Conservation (phyloP, 1,140 invertebrate species). For the Bathynomus jamesi region DNA sequence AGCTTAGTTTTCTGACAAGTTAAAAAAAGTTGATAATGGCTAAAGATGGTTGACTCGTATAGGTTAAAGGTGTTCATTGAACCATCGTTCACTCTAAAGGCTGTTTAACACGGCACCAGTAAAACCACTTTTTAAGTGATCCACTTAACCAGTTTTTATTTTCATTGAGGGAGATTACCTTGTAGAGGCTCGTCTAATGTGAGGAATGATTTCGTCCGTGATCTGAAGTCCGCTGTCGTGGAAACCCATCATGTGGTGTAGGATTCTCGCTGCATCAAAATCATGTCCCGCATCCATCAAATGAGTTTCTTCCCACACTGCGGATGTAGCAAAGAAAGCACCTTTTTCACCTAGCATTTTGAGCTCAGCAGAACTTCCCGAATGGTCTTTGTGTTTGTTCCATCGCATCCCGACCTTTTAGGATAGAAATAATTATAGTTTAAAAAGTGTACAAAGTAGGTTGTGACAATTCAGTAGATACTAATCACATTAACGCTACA, state of each 20-base stretch:
- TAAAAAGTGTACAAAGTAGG: too few species aligned
- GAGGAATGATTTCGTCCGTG: constrained; percentile 2
- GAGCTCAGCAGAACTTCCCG: constrained; percentile 43
- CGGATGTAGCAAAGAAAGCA: constrained; percentile 44
- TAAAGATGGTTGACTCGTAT: too few species aligned
- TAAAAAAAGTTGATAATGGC: too few species aligned
- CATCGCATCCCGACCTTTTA: constrained; percentile 40
- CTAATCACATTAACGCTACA: too few species aligned
- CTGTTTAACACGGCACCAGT: too few species aligned
- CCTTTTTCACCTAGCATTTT: constrained; percentile 41
- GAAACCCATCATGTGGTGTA: constrained; percentile 29
- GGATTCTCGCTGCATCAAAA: constrained; percentile 41
- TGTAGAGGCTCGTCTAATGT: constrained; percentile 20
- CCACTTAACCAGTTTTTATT: too few species aligned
- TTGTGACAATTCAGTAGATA: too few species aligned
- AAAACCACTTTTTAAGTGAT: too few species aligned
- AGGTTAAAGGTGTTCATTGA: too few species aligned
- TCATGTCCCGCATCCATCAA: constrained; percentile 46
- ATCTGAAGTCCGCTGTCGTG: background rate
- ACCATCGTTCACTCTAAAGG: too few species aligned
- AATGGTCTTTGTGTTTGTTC: constrained; percentile 45
- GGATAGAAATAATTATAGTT: background rate
- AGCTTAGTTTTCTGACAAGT: too few species aligned
- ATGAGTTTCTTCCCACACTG: constrained; percentile 40
- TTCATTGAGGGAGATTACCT: constrained; percentile 11